Percentiles rank a stretch among this genome's conserved stretches.
Evolutionary conservation across 1,140 invertebrate species (phyloP).

Genomic region (Penaeus indicus): DNA sequence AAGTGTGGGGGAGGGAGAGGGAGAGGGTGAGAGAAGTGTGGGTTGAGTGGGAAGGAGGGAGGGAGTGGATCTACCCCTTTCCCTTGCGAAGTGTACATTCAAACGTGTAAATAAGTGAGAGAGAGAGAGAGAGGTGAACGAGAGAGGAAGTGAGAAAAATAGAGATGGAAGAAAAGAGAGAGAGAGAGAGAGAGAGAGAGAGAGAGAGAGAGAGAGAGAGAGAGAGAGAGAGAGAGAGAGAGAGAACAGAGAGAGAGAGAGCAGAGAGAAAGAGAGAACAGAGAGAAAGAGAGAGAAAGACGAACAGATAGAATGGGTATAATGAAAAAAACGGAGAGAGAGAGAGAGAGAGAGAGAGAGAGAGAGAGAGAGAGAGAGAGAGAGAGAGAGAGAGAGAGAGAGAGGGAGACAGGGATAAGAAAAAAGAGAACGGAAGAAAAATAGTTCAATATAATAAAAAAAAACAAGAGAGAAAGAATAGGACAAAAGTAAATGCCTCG

Average conservation of each 20-base stretch:
- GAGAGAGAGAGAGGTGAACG: not conserved
- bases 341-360: not conserved
- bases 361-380: not conserved
- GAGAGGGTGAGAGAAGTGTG: too few relatives aligned
- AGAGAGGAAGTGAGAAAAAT: too few relatives aligned
- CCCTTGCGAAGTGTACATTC: too few relatives aligned
- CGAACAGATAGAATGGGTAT: not conserved
- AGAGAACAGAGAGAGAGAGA: not conserved
- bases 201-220: not conserved
- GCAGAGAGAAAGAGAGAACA: not conserved
- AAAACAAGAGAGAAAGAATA: too few relatives aligned
- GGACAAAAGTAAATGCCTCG: too few relatives aligned
- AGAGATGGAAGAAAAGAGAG: not conserved
- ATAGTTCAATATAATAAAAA: too few relatives aligned
- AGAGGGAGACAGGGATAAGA: not conserved
- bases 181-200: not conserved
- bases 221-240: not conserved
- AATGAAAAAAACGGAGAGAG: not conserved
- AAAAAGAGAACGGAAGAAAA: too few relatives aligned
- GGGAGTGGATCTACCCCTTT: too few relatives aligned
- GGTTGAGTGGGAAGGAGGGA: too few relatives aligned
- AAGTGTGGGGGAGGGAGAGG: too few relatives aligned
- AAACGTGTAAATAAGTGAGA: not conserved
- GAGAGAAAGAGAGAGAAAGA: not conserved
- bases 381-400: not conserved